Conservation (phyloP, 1,140 invertebrate genomes). For the Centruroides sculpturatus region DNA sequence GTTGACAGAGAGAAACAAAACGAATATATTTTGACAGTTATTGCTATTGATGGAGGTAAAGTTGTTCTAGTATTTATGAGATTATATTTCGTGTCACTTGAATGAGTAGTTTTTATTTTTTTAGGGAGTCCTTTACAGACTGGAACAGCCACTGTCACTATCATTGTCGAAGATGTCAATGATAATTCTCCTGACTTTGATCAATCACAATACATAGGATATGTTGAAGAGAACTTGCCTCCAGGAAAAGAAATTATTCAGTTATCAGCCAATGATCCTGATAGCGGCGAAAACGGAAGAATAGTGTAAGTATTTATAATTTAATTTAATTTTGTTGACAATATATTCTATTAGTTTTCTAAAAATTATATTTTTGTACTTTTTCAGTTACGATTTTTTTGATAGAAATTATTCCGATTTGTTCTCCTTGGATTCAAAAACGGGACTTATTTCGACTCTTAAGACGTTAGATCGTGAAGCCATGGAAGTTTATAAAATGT, state of each 20-base stretch:
- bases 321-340: no score
- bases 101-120: neutral
- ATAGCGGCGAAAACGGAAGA: constrained; percentile 70
- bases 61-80: no score
- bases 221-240: constrained; percentile 67
- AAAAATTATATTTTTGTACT: no score
- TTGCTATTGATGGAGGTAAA: constrained; percentile 43
- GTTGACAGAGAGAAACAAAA: constrained; percentile 59
- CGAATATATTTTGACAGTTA: constrained; percentile 53
- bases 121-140: constrained; percentile 77
- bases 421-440: constrained; percentile 61
- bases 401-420: constrained; percentile 25
- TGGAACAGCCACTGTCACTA: constrained; percentile 43
- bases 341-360: no score
- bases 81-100: neutral
- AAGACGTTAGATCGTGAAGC: constrained; percentile 72
- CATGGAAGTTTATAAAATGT: constrained; percentile 56
- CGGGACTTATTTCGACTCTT: constrained; percentile 55
- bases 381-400: no score
- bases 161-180: constrained; percentile 77
- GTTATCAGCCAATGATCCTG: constrained; percentile 72
- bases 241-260: constrained; percentile 65
- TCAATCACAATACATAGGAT: constrained; percentile 28
- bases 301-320: constrained; percentile 47
- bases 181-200: constrained; percentile 64